Base-by-base conservation (phyloP, 2,888 invertebrate genomes). In the Dexiosoma caninum region DNA sequence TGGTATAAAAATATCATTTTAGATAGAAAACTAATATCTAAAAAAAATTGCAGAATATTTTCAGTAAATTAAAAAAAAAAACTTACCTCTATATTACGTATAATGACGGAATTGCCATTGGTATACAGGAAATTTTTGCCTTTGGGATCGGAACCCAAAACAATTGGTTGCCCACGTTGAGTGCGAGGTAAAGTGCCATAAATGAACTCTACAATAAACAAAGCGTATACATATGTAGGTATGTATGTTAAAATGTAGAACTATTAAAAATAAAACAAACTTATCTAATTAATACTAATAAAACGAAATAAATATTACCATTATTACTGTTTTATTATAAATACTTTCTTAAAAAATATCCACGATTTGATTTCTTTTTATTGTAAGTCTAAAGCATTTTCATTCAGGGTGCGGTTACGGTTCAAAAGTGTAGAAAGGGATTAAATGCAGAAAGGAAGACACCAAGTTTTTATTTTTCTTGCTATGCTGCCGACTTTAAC, bases 31-130 rank as follows among this genome's bases (percentile, higher is more conserved):
- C 35, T 67, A 81, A 83, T 62, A 75, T 44, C 21, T 32, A 69
- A 55, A 55, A 42, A 64, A 72, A 57, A 71, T 32, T 19, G 14
- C 30, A 30, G 46, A 81, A 71, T 59, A 2, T 12, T 0, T 1
- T 62, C 21, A 2, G 8, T n/a, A 27, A 14, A n/a, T 8, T 30
- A 51, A 90, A 14, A 30, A 40, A 14, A 42, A 35, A 16, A 40
- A 75, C 91, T 91, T 90, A 96, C 96, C 86, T 97, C 96, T 86
- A 99, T 96, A 91, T 98, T 96, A 84, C 99, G 93, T 88, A 99
- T 99, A 88, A 98, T 97, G 82, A 99, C 98, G 85, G 97, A 98
- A 90, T 98, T 98, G 83, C 98, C 98, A 92, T 98, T 98, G 82
- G 97, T 95, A 90, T 99, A 99, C 64, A 99, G 93, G 91, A 99